phyloP scores from a whole-genome alignment of 2,797 vertebrate species.

The Ibycter americanus region DNA sequence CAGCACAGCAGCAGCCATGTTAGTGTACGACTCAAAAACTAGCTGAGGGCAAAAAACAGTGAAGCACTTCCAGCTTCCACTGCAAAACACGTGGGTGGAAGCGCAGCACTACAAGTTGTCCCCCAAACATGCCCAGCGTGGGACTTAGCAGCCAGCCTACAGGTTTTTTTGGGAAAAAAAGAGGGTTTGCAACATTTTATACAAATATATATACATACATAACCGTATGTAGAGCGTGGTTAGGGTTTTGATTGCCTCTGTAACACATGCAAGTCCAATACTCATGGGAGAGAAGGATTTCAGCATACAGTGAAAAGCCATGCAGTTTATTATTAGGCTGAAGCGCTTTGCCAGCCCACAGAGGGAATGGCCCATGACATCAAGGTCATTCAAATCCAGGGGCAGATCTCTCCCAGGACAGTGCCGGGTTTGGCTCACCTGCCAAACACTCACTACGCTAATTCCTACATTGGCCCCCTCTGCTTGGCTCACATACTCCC shows the following conservation, averaged over 20 bases:
- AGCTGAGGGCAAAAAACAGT: not conserved
- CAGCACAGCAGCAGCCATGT: fast-evolving
- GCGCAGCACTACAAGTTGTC: not conserved
- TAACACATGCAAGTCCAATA: fast-evolving
- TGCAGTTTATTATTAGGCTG: not conserved
- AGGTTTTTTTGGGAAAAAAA: not conserved
- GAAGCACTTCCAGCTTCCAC: not conserved
- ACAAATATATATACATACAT: not conserved
- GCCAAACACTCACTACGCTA: not conserved
- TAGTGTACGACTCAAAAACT: not conserved
- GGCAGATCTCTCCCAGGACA: not conserved
- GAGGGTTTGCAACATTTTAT: not conserved
- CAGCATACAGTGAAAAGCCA: fast-evolving
- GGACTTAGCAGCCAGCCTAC: not conserved
- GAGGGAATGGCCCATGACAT: not conserved
- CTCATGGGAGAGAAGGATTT: not conserved
- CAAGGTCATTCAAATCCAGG: not conserved
- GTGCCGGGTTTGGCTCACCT: not conserved
- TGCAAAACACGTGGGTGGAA: fast-evolving
- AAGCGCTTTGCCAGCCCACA: not conserved
- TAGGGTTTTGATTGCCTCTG: not conserved
- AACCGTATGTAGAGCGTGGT: fast-evolving
- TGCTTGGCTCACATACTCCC: fast-evolving
- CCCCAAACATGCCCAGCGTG: not conserved
- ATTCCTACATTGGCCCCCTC: not conserved